phyloP scores from a whole-genome alignment of 2,113 vertebrate genomes.

The Suncus etruscus region DNA sequence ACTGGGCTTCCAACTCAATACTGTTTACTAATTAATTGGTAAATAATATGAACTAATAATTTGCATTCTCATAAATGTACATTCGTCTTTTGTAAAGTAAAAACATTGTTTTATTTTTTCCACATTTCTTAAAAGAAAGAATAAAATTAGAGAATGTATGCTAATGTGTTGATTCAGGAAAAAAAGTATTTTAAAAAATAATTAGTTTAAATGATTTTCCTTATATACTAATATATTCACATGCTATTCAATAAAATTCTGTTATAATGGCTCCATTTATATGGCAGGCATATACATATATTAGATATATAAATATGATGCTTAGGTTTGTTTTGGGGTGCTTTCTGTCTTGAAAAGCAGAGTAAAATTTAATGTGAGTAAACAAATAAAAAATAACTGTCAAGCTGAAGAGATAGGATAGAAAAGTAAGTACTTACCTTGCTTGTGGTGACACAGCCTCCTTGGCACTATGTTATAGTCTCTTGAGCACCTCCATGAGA shows the following conservation, averaged over 20 bases:
- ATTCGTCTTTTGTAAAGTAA: not conserved
- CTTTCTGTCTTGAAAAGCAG: not conserved
- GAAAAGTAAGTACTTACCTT: too few relatives aligned
- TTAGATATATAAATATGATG: not conserved
- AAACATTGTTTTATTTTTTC: not conserved
- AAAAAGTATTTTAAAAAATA: not conserved
- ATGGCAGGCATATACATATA: not conserved
- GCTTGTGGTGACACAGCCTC: too few relatives aligned
- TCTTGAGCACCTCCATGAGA: too few relatives aligned
- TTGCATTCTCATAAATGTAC: not conserved
- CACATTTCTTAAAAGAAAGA: not conserved
- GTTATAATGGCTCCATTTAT: not conserved
- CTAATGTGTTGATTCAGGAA: not conserved
- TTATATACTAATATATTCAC: not conserved
- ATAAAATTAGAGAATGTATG: not conserved
- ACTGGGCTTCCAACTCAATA: not conserved
- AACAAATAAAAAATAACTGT: not conserved
- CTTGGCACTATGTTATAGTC: too few relatives aligned
- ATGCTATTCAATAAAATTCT: not conserved
- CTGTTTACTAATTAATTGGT: not conserved
- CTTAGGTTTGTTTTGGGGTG: not conserved
- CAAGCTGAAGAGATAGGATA: too few relatives aligned
- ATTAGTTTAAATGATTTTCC: not conserved
- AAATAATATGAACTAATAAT: not conserved
- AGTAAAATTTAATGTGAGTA: not conserved